Base-by-base conservation (phyloP, 2,888 invertebrate genomes). In the Limenitis arthemis region DNA sequence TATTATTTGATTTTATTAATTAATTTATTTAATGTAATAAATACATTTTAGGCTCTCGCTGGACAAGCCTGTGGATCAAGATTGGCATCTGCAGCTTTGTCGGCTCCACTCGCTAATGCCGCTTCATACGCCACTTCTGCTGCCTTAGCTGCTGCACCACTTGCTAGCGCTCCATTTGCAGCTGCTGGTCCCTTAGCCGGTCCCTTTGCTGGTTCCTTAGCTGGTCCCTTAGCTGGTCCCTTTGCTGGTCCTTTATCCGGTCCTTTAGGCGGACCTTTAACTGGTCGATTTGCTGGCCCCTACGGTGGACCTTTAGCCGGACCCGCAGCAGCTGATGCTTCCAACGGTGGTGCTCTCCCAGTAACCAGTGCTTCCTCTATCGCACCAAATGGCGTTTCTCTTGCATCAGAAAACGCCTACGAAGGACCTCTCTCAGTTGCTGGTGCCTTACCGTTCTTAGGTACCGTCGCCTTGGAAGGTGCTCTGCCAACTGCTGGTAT, bases 391-490 rank as follows among this genome's bases (percentile, higher is more conserved):
- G 68, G 69, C 46, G 52, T 70, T 7, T 55, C 61, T n/a, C 59
- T 68, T 3, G 31, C 63, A 5, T 69, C 72, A 37, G 68, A 70
- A 43, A 73, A 71, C 48, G 59, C 58, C 3, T 64, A 68, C 30
- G 67, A 68, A 56, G 72, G 72, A 6, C 40, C 60, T 31, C 36
- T 72, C 2, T 44, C 54, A 8, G 64, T 66, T 8, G 40, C 49
- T 12, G 70, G 69, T 39, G 57, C 65, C 37, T 47, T 70, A 38
- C 69, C 66, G 6, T 65, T 69, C 63, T 42, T 66, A 11, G 66
- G 67, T 6, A 59, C 67, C 6, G 73, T 72, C 1, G 67, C 63
- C 20, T 54, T 73, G 4, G 71, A 69, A 47, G 72, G 72, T 4
- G 53, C 52, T 5, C 44, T 74, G 12, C 64, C 68, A 1, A 63